Evolutionary conservation across 2,888 invertebrate species (phyloP).

Genomic region (Callimorpha dominula): DNA sequence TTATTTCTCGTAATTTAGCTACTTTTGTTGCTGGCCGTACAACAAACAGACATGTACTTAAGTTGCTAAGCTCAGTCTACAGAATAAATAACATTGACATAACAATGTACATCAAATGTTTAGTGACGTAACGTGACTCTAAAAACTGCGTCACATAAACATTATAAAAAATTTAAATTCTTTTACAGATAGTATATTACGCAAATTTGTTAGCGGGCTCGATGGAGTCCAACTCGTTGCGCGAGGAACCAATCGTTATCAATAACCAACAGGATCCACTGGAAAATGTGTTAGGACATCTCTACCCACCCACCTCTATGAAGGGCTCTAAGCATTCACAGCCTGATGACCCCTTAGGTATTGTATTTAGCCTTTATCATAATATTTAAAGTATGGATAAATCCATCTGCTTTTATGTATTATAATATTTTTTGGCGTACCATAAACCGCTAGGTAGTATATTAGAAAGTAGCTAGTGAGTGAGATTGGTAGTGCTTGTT

Average conservation of each 20-base stretch:
- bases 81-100: too few relatives aligned
- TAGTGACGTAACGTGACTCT: too few relatives aligned
- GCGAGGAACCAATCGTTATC: conserved; percentile 86
- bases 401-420: too few relatives aligned
- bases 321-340: conserved; percentile 78
- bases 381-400: not conserved
- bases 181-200: conserved; percentile 91
- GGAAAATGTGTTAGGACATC: conserved; percentile 78
- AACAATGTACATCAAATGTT: too few relatives aligned
- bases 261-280: conserved; percentile 81
- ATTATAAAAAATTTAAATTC: not conserved
- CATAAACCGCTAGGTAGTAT: not conserved
- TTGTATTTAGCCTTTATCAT: not conserved
- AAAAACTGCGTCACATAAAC: too few relatives aligned
- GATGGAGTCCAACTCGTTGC: conserved; percentile 88
- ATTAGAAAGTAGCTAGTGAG: not conserved
- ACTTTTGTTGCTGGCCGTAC: too few relatives aligned
- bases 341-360: conserved; percentile 88
- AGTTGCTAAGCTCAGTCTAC: too few relatives aligned
- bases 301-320: conserved; percentile 72
- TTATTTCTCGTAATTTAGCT: too few relatives aligned
- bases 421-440: not conserved
- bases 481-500: too few relatives aligned
- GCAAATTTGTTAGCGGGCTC: conserved; percentile 95
- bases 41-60: too few relatives aligned